Conservation (phyloP, 2,113 vertebrate genomes). For the Holacanthus passer region DNA sequence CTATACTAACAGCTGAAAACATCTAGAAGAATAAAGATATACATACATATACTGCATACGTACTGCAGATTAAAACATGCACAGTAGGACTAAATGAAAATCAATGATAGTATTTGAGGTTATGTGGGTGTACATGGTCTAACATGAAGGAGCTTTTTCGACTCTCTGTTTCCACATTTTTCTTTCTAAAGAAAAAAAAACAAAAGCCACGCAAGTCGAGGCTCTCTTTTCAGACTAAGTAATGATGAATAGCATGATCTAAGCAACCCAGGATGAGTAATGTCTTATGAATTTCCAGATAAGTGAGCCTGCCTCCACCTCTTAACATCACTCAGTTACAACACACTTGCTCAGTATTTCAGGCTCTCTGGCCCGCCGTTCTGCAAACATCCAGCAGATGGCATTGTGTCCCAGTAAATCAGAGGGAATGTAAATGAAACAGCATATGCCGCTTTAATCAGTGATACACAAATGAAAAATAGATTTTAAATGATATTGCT, state of each 20-base stretch:
- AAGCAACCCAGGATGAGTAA: conserved; percentile 44
- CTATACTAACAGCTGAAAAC: not conserved
- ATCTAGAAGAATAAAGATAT: too few relatives aligned
- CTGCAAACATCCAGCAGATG: conserved; percentile 73
- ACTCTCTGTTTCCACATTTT: not conserved
- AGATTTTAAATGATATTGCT: conserved; percentile 36
- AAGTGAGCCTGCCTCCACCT: conserved; percentile 41
- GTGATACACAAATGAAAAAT: conserved; percentile 31
- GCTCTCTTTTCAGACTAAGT: conserved; percentile 9
- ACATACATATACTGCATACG: too few relatives aligned
- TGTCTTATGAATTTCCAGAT: conserved; percentile 54
- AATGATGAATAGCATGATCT: not conserved
- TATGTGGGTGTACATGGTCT: not conserved
- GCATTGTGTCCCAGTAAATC: conserved; percentile 61
- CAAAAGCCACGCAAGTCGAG: not conserved
- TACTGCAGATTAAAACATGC: not conserved
- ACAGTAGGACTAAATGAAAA: conserved; percentile 2
- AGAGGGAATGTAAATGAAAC: conserved; percentile 24
- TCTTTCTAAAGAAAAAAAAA: conserved; percentile 7
- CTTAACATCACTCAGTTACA: conserved; percentile 48
- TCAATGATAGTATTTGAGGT: not conserved
- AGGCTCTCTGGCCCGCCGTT: not conserved
- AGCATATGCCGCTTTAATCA: conserved; percentile 50
- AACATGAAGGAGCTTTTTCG: not conserved
- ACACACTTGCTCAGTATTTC: conserved; percentile 4